Conservation (phyloP, 2,888 invertebrate genomes). For the Agrochola circellaris region DNA sequence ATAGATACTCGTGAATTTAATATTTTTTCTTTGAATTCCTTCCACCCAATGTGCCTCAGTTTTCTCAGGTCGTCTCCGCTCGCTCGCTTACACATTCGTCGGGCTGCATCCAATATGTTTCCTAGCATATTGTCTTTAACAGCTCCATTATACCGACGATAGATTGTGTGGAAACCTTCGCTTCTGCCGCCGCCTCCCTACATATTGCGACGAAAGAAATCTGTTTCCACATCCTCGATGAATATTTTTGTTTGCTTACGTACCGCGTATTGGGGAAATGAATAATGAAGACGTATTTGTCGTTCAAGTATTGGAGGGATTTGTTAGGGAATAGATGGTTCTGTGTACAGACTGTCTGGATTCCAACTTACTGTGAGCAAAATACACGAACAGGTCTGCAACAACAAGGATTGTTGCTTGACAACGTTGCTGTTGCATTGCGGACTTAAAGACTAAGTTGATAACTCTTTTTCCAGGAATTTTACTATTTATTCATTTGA, state of each 20-base stretch:
- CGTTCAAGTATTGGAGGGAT: constrained; percentile 42
- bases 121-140: constrained; percentile 90
- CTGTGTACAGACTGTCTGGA: constrained; percentile 25
- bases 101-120: constrained; percentile 90
- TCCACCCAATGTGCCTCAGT: constrained; percentile 67
- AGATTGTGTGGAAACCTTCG: constrained; percentile 76
- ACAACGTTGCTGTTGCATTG: neutral
- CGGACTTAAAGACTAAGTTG: neutral
- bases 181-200: constrained; percentile 57
- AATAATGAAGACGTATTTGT: constrained; percentile 63
- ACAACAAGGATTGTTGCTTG: neutral
- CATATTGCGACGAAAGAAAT: constrained; percentile 71
- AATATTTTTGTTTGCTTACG: constrained; percentile 80
- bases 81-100: constrained; percentile 90
- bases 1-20: neutral
- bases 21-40: neutral
- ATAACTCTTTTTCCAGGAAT: neutral
- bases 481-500: neutral
- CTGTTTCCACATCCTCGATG: constrained; percentile 73
- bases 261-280: constrained; percentile 52
- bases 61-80: constrained; percentile 75
- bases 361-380: neutral
- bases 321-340: constrained; percentile 26
- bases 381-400: neutral
- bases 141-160: constrained; percentile 88